These are phyloP conservation scores for Proisotoma minuta DNA, from an alignment of 2,888 invertebrate genomes.

Conservation along the genomic window DNA sequence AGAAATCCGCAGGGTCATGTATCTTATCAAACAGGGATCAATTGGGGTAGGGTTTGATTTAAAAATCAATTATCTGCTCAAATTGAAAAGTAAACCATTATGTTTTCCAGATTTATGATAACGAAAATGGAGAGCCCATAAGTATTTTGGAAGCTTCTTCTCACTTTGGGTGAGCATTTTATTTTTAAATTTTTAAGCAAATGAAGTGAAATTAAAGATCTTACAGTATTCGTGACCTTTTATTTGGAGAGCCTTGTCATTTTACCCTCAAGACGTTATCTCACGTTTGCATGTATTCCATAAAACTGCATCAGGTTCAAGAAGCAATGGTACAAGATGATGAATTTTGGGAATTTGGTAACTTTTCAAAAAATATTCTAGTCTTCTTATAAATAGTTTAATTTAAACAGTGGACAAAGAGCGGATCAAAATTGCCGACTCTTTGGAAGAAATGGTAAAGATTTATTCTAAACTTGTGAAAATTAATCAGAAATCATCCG, in stretches of 20 bases:
- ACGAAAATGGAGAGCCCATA: conserved; percentile 15
- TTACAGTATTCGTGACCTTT: conserved; percentile 26
- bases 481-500: background rate
- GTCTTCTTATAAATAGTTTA: background rate
- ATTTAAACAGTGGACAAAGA: conserved; percentile 19
- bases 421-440: conserved; percentile 13
- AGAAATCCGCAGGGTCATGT: conserved; percentile 43
- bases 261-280: conserved; percentile 37
- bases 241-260: conserved; percentile 42
- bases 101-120: conserved; percentile 18
- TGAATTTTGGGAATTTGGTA: conserved; percentile 24
- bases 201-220: background rate
- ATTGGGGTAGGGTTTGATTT: conserved; percentile 27
- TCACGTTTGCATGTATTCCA: conserved; percentile 36
- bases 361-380: no score
- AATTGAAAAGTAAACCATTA: background rate
- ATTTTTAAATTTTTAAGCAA: background rate
- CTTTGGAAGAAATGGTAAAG: conserved; percentile 30
- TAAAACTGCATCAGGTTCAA: conserved; percentile 28
- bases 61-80: background rate
- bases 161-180: conserved; percentile 23
- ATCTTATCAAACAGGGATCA: conserved; percentile 40
- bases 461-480: conserved; percentile 21
- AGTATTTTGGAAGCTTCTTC: conserved; percentile 24
- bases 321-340: conserved; percentile 26